Percentiles rank a stretch among this genome's conserved stretches.
Evolutionary conservation across 2,113 vertebrate species (phyloP).

Genomic region (Actinemys pallida): DNA sequence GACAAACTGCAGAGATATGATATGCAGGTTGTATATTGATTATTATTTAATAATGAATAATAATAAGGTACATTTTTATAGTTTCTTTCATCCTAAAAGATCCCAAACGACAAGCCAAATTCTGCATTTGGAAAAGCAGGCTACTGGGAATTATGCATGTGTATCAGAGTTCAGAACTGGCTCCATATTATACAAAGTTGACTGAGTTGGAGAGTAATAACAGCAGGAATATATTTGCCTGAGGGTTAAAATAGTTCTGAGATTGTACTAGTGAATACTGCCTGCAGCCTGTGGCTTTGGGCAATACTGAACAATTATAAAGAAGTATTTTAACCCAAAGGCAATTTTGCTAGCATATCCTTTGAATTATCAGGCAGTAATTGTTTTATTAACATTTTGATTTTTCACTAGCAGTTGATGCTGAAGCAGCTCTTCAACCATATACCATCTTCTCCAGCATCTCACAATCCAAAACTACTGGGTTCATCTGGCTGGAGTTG

Average conservation of each 20-base stretch:
- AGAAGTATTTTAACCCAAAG: conserved; percentile 16
- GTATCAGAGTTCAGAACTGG: conserved; percentile 2
- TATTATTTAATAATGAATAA: not conserved
- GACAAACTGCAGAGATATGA: not conserved
- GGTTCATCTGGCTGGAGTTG: conserved; percentile 4
- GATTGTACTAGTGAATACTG: not conserved
- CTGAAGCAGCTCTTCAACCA: not conserved
- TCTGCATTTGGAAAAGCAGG: not conserved
- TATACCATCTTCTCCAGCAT: not conserved
- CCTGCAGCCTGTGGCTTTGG: not conserved
- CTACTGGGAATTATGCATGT: not conserved
- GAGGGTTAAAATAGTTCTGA: conserved; percentile 32
- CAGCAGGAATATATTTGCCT: not conserved
- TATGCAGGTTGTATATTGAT: not conserved
- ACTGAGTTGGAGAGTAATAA: conserved; percentile 21
- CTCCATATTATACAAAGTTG: not conserved
- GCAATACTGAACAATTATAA: not conserved
- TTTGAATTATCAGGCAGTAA: conserved; percentile 28
- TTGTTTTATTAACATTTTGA: conserved; percentile 20
- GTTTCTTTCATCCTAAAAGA: not conserved
- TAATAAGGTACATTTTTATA: not conserved
- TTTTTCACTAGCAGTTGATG: conserved; percentile 13
- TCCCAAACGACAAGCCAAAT: not conserved
- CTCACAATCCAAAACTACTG: not conserved
- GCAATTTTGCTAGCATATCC: not conserved